These are phyloP conservation scores for Corvus moneduloides DNA, from an alignment of 2,113 vertebrate species.

Conservation along the genomic window DNA sequence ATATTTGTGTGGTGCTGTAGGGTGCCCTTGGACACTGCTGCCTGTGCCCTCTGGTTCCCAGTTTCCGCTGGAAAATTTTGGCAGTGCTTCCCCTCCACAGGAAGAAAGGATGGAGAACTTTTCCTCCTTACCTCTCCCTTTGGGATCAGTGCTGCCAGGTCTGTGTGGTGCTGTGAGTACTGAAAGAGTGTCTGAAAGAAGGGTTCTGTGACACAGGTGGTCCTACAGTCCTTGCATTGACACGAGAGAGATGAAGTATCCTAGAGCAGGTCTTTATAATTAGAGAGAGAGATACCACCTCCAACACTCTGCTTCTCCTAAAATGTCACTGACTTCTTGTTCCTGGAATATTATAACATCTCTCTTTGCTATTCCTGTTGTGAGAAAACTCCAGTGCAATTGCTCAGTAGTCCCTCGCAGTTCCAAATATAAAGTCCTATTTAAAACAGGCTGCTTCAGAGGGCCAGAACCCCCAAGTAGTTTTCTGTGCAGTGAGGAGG, in stretches of 20 bases:
- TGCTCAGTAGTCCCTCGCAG: not conserved
- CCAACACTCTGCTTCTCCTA: not conserved
- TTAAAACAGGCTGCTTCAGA: not conserved
- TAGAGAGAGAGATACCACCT: not conserved
- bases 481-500: not conserved
- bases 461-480: not conserved
- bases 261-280: not conserved
- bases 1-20: not conserved
- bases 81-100: not conserved
- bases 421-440: not conserved
- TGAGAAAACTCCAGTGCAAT: not conserved
- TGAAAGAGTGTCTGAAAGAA: not conserved
- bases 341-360: not conserved
- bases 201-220: not conserved
- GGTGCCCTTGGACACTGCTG: not conserved
- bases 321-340: not conserved
- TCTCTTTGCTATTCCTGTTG: not conserved
- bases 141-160: not conserved
- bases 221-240: not conserved
- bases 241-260: not conserved
- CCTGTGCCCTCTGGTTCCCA: not conserved
- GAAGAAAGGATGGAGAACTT: not conserved
- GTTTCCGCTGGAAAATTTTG: not conserved
- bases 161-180: not conserved
- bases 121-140: not conserved